phyloP scores from a whole-genome alignment of 92 coral and sea anemone species.

The Epizoanthus stellaris region DNA sequence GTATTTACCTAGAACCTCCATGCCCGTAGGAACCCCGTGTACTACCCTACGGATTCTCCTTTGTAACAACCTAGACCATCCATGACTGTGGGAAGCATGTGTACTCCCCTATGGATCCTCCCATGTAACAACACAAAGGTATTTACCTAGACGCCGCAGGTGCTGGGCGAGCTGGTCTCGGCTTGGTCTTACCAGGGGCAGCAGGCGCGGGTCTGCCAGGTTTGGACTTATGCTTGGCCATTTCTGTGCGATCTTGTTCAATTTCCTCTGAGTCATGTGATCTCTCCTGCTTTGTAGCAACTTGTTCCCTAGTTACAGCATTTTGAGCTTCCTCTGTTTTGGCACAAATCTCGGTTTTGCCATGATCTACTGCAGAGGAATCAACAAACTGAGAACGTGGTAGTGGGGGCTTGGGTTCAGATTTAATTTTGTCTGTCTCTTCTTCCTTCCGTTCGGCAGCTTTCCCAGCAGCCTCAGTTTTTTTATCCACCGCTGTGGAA shows the following conservation, averaged over 20 bases:
- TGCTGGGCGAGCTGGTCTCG: slow-evolving; percentile 67
- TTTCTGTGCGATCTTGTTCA: not conserved
- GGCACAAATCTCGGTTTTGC: not conserved
- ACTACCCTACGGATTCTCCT: too few relatives aligned
- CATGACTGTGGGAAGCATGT: too few relatives aligned
- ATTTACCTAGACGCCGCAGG: slow-evolving; percentile 47
- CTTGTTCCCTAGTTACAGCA: not conserved
- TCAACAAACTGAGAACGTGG: too few relatives aligned
- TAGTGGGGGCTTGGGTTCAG: not conserved
- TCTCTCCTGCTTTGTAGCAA: not conserved
- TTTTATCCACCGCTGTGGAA: slow-evolving; percentile 25
- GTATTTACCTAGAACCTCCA: too few relatives aligned
- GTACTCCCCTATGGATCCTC: too few relatives aligned
- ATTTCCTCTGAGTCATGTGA: not conserved
- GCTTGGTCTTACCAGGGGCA: slow-evolving; percentile 55
- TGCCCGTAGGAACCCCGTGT: too few relatives aligned
- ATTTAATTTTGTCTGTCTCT: not conserved
- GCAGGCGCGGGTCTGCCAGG: slow-evolving; percentile 31
- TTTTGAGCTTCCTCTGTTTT: not conserved
- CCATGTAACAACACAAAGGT: not conserved
- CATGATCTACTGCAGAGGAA: not conserved
- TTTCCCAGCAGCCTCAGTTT: slow-evolving; percentile 10
- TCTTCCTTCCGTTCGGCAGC: not conserved
- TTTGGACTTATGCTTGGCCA: slow-evolving; percentile 4
- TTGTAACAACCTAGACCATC: slow-evolving; percentile 2